Percentiles rank a stretch among this genome's conserved stretches.
phyloP scores from a whole-genome alignment of 1,140 invertebrate genomes.

The Melanaphis sacchari region DNA sequence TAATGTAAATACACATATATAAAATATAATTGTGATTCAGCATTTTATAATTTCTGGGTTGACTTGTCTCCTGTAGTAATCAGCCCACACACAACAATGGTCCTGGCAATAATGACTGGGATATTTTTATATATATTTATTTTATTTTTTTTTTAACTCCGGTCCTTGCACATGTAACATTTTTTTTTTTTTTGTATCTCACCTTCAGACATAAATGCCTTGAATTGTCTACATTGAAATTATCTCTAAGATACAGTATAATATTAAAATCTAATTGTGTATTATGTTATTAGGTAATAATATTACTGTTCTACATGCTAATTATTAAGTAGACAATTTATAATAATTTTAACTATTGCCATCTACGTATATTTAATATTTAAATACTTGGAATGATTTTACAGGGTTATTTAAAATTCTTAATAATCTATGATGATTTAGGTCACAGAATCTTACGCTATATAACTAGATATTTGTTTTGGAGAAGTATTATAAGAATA shows the following conservation, averaged over 20 bases:
- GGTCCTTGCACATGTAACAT: slow-evolving; percentile 15
- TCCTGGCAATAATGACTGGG: slow-evolving; percentile 56
- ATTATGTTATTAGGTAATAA: background rate
- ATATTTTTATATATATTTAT: slow-evolving; percentile 41
- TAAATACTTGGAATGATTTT: background rate
- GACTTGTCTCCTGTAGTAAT: slow-evolving; percentile 54
- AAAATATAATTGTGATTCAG: slow-evolving; percentile 56
- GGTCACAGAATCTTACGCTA: background rate
- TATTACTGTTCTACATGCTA: background rate
- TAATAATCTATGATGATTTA: background rate
- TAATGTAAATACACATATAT: slow-evolving; percentile 56
- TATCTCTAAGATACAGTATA: background rate
- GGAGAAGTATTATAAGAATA: background rate
- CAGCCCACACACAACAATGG: slow-evolving; percentile 57
- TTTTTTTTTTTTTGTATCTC: slow-evolving; percentile 1
- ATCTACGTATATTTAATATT: background rate
- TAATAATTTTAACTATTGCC: background rate
- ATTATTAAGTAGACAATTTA: background rate
- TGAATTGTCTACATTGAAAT: background rate
- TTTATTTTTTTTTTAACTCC: background rate
- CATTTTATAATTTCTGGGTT: slow-evolving; percentile 56
- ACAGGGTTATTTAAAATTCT: background rate
- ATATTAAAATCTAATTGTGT: background rate
- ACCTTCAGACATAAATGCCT: background rate
- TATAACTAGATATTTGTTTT: background rate